Base-by-base conservation (phyloP, 2,113 vertebrate genomes). In the Ceyx cyanopectus region DNA sequence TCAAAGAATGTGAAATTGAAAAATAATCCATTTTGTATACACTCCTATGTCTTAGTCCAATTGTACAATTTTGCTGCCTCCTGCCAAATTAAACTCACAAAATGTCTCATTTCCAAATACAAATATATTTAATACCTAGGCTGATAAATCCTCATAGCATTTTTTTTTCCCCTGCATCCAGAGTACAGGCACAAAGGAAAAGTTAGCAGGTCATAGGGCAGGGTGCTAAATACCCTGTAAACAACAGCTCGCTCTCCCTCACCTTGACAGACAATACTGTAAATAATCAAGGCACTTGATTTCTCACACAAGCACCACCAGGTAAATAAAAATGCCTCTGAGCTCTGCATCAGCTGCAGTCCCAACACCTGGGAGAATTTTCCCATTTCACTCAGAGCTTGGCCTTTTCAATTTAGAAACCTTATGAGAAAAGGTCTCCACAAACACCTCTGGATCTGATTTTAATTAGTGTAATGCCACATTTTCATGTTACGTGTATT, bases 381-480 rank as follows among this genome's bases (percentile, higher is more conserved):
- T 72, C 92, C 85, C 87, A 5, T 6, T 80, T 81, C 0, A 14
- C 96, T 86, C 96, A 8, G 75, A 96, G 78, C 74, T 87, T 79
- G 73, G 84, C 91, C 95, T 97, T 96, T 97, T 97, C 96, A 84
- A 97, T 97, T 97, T 95, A 93, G 89, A 89, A 92, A 96, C 53
- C 86, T 97, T 97, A 97, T 93, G 96, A 97, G 96, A 91, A 93
- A 97, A 95, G 88, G 91, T 96, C 94, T 96, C 95, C 92, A 60
- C 94, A 70, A 97, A 96, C 93, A 96, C 95, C 75, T 92, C 93
- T 93, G 96, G 94, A 97, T 97, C 97, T 98, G 98, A 98, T 95
- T 98, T 97, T 98, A 97, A 98, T 98, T 98, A 97, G 97, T 95
- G 96, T 97, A 98, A 97, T 96, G 97, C 97, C 97, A 97, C 97